These are phyloP conservation scores for Anabas testudineus DNA, from an alignment of 2,797 vertebrate species.

Conservation along the genomic window DNA sequence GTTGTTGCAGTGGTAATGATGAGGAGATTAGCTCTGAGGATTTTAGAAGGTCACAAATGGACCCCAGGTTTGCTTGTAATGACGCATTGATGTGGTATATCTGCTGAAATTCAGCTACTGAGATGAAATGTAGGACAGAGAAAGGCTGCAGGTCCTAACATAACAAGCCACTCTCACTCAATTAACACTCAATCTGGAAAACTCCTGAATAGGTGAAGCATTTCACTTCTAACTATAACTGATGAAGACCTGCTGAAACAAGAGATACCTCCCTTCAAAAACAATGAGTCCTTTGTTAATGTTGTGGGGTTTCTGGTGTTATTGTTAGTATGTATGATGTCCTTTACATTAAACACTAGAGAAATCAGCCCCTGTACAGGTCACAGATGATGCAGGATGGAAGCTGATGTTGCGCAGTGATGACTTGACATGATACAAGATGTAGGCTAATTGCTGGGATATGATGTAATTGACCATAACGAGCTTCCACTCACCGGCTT, in stretches of 20 bases:
- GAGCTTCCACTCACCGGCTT: slow-evolving; percentile 78
- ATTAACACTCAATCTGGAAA: slow-evolving; percentile 57
- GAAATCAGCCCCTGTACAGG: slow-evolving; percentile 33
- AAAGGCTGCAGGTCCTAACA: slow-evolving; percentile 55
- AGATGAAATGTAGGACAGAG: slow-evolving; percentile 66
- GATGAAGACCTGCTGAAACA: slow-evolving; percentile 38
- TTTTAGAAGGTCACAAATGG: neutral
- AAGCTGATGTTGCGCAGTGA: slow-evolving; percentile 30
- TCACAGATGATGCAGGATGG: slow-evolving; percentile 5
- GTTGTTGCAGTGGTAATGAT: slow-evolving; percentile 22
- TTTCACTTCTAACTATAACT: slow-evolving; percentile 44
- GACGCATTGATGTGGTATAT: slow-evolving; percentile 51
- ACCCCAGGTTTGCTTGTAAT: slow-evolving; percentile 35
- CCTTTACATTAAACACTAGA: neutral
- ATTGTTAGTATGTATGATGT: no score
- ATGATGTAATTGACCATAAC: slow-evolving; percentile 64
- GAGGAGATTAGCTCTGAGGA: neutral
- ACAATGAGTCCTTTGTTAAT: neutral
- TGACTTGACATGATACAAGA: slow-evolving; percentile 20
- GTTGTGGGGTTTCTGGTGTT: no score
- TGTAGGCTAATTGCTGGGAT: slow-evolving; percentile 40
- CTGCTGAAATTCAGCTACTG: slow-evolving; percentile 44
- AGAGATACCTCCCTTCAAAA: neutral
- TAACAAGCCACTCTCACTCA: slow-evolving; percentile 62
- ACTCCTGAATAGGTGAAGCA: slow-evolving; percentile 19